Base-by-base conservation (phyloP, 2,888 invertebrate genomes). In the Andrena praecox region DNA sequence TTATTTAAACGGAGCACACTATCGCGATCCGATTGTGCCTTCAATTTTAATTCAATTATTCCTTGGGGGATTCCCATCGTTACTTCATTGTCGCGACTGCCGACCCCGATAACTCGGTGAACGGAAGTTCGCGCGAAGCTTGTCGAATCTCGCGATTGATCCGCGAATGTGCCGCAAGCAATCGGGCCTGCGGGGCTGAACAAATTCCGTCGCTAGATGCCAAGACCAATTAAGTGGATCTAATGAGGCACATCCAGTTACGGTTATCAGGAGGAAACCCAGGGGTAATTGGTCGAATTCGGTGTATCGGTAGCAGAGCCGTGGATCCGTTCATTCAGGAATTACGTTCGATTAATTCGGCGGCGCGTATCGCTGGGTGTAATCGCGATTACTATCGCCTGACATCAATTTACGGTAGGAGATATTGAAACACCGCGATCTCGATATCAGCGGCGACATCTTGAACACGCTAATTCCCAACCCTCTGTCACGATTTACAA, bases 191-290 rank as follows among this genome's bases (percentile, higher is more conserved):
- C 35, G 8, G n/a, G 5, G 60, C 68, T 59, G 66, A 79, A 72
- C 67, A 76, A 83, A 56, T 68, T 74, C 70, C 62, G 56, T 8
- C 29, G 50, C 48, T 24, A 27, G 72, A 60, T 59, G 50, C 10
- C 27, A 27, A 64, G 71, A 67, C 60, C 77, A 64, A 83, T 77
- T 77, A 68, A 48, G n/a, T n/a, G 24, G 48, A 59, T 72, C 52
- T 52, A 70, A 64, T 31, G 29, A 54, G 67, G 77, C 48, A 31
- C 60, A 84, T 83, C 76, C 67, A 73, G 80, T 84, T 67, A 74
- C 60, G 73, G 75, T 84, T 84, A 76, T 80, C 80, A 48, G n/a
- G 29, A 29, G 66, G 63, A 64, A 70, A 77, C 50, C 73, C 27
- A 68, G 63, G 35, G 35, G n/a, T 72, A 80, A 84, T 75, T 75